Base-by-base conservation (phyloP, 2,888 invertebrate species). In the Alloscopus bannaensis region DNA sequence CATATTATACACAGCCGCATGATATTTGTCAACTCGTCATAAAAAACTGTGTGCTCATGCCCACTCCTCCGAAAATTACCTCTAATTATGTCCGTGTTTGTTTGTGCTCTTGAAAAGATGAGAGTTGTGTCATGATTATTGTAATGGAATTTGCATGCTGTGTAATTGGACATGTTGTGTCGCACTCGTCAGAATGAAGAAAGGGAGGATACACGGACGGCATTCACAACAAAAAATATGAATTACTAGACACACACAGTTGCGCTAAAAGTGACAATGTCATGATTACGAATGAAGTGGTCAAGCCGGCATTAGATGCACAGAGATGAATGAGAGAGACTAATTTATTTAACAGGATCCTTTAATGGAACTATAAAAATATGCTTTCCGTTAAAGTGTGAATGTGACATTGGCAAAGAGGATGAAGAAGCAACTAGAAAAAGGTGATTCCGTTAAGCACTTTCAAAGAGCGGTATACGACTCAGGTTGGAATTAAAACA, bases 321-420 rank as follows among this genome's bases (percentile, higher is more conserved):
- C n/a, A 29, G 18, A 59, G 57, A 65, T 64, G 52, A 73, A 65
- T 42, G 26, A 42, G 29, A 57, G 59, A 26, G 26, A 55, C 73
- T 73, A 73, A 73, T 73, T 72, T 73, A 73, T 73, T 65, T 57
- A 73, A 65, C 73, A 73, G 65, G 55, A 65, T 64, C 65, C 47
- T 65, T 50, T 73, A 73, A 73, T 65, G 65, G 42, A 73, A 28
- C 57, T 22, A 73, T 73, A 73, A 73, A 73, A 52, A 24, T 18
- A 18, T 4, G 47, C 11, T 6, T n/a, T 13, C 8, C 31, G 31
- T 29, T 55, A 11, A 16, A 26, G 13, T 26, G 3, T 29, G 31
- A 28, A 31, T 16, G 59, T n/a, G 6, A 18, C 4, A 31, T 29
- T n/a, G n/a, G 28, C 4, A n/a, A 31, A 36, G 26, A 62, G 18